Percentiles rank a stretch among this genome's conserved stretches.
phyloP scores from a whole-genome alignment of 2,888 invertebrate genomes.

The Nemurella pictetii region DNA sequence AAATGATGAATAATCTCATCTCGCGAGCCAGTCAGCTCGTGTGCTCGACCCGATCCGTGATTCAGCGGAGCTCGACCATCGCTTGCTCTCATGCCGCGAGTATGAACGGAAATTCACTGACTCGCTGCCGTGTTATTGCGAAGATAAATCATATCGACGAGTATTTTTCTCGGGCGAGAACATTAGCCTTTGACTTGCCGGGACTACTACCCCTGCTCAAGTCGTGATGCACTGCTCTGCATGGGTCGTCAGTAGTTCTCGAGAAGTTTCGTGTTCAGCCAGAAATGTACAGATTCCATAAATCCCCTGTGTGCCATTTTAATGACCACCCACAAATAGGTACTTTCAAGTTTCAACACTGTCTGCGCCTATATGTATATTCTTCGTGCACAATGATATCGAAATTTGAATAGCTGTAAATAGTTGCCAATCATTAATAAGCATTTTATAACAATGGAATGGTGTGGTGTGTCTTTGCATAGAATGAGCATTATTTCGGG shows the following conservation, averaged over 20 bases:
- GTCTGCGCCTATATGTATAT: background rate
- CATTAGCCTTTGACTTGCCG: background rate
- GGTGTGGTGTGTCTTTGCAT: background rate
- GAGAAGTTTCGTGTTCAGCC: background rate
- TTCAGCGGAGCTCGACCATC: background rate
- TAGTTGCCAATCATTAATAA: constrained; percentile 14
- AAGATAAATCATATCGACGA: background rate
- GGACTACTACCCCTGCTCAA: background rate
- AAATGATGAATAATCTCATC: background rate
- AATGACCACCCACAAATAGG: constrained; percentile 17
- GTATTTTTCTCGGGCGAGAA: background rate
- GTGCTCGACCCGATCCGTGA: background rate
- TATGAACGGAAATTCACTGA: background rate
- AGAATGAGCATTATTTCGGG: background rate
- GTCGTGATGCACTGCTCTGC: background rate
- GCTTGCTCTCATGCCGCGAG: background rate
- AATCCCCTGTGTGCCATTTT: background rate
- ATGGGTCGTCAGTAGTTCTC: background rate
- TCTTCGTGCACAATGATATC: background rate
- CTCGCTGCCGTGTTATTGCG: background rate
- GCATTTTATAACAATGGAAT: background rate
- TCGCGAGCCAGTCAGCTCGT: background rate
- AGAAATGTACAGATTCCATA: background rate
- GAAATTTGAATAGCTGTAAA: constrained; percentile 1
- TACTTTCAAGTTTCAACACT: background rate